Evolutionary conservation across 2,113 vertebrate genomes (phyloP).

Genomic region (Gymnorhina tibicen): DNA sequence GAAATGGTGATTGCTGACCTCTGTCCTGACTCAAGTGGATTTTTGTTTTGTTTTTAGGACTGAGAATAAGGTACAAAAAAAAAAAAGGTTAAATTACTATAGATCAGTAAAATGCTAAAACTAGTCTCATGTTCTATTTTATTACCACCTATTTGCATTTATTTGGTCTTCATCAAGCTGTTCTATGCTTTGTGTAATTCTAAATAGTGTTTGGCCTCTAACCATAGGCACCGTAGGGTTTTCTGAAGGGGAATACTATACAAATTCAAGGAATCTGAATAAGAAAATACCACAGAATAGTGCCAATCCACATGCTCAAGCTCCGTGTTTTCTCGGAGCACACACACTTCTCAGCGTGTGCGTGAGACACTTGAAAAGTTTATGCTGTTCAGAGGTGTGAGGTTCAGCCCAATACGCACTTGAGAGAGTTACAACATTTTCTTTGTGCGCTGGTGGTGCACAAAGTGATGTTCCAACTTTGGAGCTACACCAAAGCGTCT

Average conservation of each 20-base stretch:
- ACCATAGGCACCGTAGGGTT: not conserved
- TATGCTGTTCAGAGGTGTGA: not conserved
- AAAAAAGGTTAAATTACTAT: not conserved
- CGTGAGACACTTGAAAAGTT: not conserved
- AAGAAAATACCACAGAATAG: not conserved
- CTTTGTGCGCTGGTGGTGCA: not conserved
- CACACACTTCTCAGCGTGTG: not conserved
- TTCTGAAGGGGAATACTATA: not conserved
- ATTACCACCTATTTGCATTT: not conserved
- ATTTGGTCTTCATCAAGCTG: not conserved
- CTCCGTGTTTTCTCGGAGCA: not conserved
- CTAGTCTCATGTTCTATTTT: not conserved
- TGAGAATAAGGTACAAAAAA: not conserved
- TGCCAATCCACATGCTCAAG: not conserved
- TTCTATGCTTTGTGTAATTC: not conserved
- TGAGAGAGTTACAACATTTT: not conserved
- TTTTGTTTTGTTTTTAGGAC: constrained; percentile 36
- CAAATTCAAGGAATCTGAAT: not conserved
- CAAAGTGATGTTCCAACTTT: not conserved
- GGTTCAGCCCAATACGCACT: not conserved
- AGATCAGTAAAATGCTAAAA: not conserved
- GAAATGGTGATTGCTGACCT: constrained; percentile 67
- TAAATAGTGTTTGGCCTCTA: not conserved
- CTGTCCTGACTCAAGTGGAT: constrained; percentile 12
- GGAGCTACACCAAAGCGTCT: not conserved